Percentiles rank a stretch among this genome's conserved stretches.
phyloP scores from a whole-genome alignment of 2,113 vertebrate species.

The Prionailurus viverrinus region DNA sequence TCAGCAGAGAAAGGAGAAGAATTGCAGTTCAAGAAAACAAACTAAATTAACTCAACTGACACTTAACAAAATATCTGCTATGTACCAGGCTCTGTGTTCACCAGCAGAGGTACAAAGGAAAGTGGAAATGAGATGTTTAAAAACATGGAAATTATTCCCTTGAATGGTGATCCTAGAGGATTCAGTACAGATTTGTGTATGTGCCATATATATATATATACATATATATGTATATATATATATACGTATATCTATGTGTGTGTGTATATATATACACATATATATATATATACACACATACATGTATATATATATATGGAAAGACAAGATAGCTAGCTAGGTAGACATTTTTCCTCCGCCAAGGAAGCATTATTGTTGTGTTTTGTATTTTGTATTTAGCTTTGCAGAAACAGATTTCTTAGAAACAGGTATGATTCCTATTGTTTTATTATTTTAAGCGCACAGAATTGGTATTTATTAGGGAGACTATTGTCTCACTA shows the following conservation, averaged over 20 bases:
- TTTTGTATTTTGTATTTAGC: neutral
- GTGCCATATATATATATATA: too few species aligned
- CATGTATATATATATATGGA: neutral
- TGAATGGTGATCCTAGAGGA: neutral
- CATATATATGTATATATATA: too few species aligned
- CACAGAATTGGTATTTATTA: neutral
- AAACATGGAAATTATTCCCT: neutral
- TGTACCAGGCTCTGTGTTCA: neutral
- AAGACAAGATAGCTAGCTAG: neutral
- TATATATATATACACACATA: too few species aligned
- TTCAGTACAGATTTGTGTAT: neutral
- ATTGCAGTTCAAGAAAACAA: slow-evolving; percentile 32
- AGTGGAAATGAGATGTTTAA: neutral
- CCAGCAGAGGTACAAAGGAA: neutral
- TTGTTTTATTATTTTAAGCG: slow-evolving; percentile 54
- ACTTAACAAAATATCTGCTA: neutral
- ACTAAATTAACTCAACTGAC: slow-evolving; percentile 25
- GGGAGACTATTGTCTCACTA: slow-evolving; percentile 12
- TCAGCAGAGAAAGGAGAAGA: neutral
- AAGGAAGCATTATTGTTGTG: neutral
- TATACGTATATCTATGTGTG: neutral
- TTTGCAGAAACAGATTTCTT: neutral
- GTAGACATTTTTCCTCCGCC: neutral
- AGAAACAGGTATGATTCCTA: neutral
- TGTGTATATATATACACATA: too few species aligned